Base-by-base conservation (phyloP, 2,797 vertebrate species). In the Rachycentron canadum region DNA sequence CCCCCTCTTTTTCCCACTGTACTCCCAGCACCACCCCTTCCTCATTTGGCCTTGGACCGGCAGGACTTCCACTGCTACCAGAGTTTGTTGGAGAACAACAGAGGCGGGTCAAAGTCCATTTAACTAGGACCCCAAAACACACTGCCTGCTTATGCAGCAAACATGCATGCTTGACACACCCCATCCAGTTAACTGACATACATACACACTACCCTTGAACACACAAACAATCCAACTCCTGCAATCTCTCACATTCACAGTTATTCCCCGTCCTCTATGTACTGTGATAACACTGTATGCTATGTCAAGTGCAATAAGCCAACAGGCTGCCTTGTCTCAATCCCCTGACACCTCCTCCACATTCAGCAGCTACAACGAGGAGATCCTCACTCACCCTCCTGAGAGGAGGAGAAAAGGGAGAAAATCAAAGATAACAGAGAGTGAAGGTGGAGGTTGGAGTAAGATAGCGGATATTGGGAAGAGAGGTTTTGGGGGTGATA, bases 91-190 rank as follows among this genome's bases (percentile, higher is more conserved):
- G 40, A 84, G 30, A 67, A 80, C 38, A 28, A 52, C 73, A 75
- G 45, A 79, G 23, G 30, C 43, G 19, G 21, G 70, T 66, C 76
- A 90, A 91, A 89, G 86, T 90, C 85, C 75, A 82, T 59, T 78
- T 43, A 55, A 71, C 68, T 17, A 26, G 77, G 72, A 86, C 78
- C 83, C 90, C 77, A 82, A 89, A 86, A 88, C 78, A 88, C 69
- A 83, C 73, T 84, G 17, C 30, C 21, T 77, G 71, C 65, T 80
- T 78, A 55, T 73, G 72, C 21, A 83, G 47, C 64, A 83, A 80
- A 83, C 71, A 78, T 43, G 19, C 49, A 67, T 40, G 50, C 6
- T 62, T 59, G 71, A 85, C 82, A 84, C 79, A 70, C 80, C 79
- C 82, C 36, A 23, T n/a, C 19, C 23, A 76, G 61, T 60, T 68